Evolutionary conservation across 2,113 vertebrate genomes (phyloP), one percentile per base, ranked within the genome.

Genomic region (Solea senegalensis): DNA sequence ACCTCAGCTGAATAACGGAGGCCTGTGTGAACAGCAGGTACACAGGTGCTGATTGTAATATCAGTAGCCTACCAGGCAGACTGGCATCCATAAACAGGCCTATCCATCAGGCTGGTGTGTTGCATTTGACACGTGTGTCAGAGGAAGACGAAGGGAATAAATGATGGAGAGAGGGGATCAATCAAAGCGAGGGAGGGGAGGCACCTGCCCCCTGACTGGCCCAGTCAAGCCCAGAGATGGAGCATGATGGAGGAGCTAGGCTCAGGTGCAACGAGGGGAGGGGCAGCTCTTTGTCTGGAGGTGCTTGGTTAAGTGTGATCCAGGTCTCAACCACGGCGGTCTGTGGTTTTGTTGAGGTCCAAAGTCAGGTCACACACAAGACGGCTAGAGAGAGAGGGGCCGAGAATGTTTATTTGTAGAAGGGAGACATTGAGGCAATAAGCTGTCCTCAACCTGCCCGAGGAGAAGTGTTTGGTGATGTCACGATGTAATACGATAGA

Each of bases 401-500:
- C 15, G 21, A 57, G 69, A 21, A 11, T 63, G 69, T 80, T 82
- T 73, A 59, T 69, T 63, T 70, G 61, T 59, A 62, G 45, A 73
- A 94, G 89, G 91, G 93, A 95, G 94, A 94, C 95, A 97, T 97
- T 97, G 21, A 96, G 95, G 96, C 95, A 96, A 21, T 21, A 21
- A 21, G 21, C 95, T 95, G 94, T 94, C 92, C 92, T 91, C 88
- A 88, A 88, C 89, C 93, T 95, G 95, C 95, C 96, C 21, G 21
- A n/a, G n/a, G n/a, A n/a, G n/a, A n/a, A n/a, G n/a, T n/a, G n/a
- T n/a, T n/a, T n/a, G n/a, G n/a, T n/a, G n/a, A n/a, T n/a, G n/a
- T n/a, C n/a, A n/a, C n/a, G n/a, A 21, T 21, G 21, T 21, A 21
- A 21, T 21, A 21, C 21, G 21, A 21, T 21, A 21, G 21, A 21